These are phyloP conservation scores for Polyergus mexicanus DNA, from an alignment of 1,140 invertebrate species.

Conservation along the genomic window DNA sequence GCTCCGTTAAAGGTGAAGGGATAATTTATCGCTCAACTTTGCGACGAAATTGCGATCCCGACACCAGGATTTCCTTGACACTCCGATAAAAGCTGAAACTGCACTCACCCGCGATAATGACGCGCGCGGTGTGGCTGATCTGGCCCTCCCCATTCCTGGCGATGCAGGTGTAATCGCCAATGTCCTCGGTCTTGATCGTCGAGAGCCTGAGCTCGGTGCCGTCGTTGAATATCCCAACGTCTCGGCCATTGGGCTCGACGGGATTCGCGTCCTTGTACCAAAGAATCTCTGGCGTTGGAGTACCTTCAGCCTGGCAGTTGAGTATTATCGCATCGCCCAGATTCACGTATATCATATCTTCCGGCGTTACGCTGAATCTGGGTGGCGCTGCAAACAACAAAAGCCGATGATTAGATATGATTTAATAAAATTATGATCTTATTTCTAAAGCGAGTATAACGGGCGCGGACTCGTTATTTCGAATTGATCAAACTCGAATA, in stretches of 20 bases:
- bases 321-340: conserved; percentile 97
- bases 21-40: conserved; percentile 56
- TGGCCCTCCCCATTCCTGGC: conserved; percentile 97
- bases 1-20: not conserved
- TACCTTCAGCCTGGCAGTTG: conserved; percentile 97
- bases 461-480: not conserved
- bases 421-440: not conserved
- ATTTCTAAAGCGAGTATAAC: not conserved
- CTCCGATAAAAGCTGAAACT: conserved; percentile 13
- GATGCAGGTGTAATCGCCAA: conserved; percentile 98
- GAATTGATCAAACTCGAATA: conserved; percentile 2
- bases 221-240: conserved; percentile 95
- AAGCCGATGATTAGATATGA: conserved; percentile 22
- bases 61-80: not conserved
- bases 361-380: conserved; percentile 95
- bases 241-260: conserved; percentile 92
- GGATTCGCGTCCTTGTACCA: conserved; percentile 97
- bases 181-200: conserved; percentile 96
- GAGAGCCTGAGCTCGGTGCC: conserved; percentile 96
- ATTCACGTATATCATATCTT: conserved; percentile 98
- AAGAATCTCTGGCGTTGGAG: conserved; percentile 95
- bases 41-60: conserved; percentile 45
- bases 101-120: conserved; percentile 96
- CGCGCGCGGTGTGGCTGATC: conserved; percentile 96
- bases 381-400: conserved; percentile 90